Evolutionary conservation across 2,797 vertebrate genomes (phyloP).

Genomic region (Limosa lapponica): DNA sequence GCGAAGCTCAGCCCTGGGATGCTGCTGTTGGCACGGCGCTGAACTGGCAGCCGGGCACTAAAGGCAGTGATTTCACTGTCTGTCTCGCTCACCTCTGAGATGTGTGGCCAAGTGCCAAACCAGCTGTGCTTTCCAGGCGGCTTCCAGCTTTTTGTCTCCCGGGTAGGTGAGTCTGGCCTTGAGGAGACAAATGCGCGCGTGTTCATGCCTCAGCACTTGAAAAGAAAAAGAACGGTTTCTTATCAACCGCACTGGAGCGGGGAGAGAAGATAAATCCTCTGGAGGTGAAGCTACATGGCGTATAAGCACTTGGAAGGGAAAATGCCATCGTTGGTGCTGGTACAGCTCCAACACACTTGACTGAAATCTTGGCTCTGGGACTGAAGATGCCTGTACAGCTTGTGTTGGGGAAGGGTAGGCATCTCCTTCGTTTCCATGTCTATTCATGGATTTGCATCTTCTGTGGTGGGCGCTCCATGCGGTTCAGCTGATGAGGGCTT

Average conservation of each 20-base stretch:
- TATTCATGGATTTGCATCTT: not conserved
- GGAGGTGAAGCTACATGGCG: not conserved
- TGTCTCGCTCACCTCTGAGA: slow-evolving; percentile 1
- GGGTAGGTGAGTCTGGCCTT: slow-evolving; percentile 50
- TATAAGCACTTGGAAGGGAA: not conserved
- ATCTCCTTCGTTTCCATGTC: not conserved
- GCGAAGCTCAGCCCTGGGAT: rapidly evolving
- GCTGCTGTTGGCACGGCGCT: rapidly evolving
- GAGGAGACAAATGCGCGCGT: not conserved
- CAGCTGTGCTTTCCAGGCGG: slow-evolving; percentile 35
- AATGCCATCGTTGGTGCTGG: not conserved
- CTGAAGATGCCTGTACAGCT: not conserved
- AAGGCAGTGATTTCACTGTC: not conserved
- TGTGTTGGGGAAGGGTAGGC: not conserved
- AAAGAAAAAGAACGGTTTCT: not conserved
- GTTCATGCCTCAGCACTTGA: not conserved
- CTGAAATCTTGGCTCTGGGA: not conserved
- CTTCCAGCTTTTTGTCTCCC: slow-evolving; percentile 14
- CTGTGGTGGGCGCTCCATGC: not conserved
- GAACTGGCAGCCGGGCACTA: not conserved
- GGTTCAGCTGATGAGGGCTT: not conserved
- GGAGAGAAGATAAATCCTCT: not conserved
- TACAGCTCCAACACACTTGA: not conserved
- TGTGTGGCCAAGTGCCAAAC: slow-evolving; percentile 33
- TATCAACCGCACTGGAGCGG: not conserved